Conservation (phyloP, 2,797 vertebrate genomes). For the Scolopax rusticola region DNA sequence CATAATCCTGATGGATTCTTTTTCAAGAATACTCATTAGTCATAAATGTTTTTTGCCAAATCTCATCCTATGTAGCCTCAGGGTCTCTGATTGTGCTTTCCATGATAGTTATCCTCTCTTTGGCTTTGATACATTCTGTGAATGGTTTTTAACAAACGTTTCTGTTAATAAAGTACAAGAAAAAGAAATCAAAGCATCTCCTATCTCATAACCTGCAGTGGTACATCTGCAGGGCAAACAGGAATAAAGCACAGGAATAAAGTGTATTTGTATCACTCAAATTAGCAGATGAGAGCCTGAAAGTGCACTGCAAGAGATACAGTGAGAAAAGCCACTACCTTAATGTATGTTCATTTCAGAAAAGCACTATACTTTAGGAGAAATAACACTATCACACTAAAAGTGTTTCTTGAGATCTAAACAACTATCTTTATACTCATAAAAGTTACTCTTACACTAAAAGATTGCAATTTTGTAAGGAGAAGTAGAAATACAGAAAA, state of each 20-base stretch:
- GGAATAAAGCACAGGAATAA: slow-evolving; percentile 11
- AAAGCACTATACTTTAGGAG: background rate
- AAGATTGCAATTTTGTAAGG: background rate
- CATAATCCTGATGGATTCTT: background rate
- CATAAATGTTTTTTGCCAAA: background rate
- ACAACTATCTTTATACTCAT: background rate
- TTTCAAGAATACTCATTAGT: slow-evolving; percentile 27
- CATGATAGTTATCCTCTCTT: background rate
- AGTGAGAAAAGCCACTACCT: background rate
- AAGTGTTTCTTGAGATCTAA: background rate
- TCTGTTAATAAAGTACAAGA: slow-evolving; percentile 35
- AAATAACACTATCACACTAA: background rate
- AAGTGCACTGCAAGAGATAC: background rate
- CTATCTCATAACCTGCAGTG: background rate
- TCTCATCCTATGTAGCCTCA: background rate
- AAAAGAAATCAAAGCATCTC: slow-evolving; percentile 22
- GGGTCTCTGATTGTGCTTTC: slow-evolving; percentile 3
- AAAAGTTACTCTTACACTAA: background rate
- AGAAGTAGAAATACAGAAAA: background rate
- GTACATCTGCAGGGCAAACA: slow-evolving; percentile 50
- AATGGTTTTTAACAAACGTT: slow-evolving; percentile 51
- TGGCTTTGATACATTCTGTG: background rate
- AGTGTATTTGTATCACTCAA: slow-evolving; percentile 30
- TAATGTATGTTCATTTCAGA: background rate
- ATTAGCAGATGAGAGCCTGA: slow-evolving; percentile 40